phyloP scores from a whole-genome alignment of 2,888 invertebrate species.

The Oeneis ivallda region DNA sequence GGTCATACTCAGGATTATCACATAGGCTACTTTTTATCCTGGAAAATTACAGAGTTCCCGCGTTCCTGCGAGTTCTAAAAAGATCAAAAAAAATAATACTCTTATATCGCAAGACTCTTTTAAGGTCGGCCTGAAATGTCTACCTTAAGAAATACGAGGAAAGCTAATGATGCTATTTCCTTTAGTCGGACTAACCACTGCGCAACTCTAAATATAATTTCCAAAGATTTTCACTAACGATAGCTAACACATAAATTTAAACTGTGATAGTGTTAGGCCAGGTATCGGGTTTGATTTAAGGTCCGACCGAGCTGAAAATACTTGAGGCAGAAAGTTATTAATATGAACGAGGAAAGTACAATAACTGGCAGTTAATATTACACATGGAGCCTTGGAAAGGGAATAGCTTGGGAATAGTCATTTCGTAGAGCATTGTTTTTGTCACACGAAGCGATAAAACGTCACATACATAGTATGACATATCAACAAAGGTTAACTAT shows the following conservation, averaged over 20 bases:
- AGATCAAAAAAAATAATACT: too few species aligned
- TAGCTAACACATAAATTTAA: conserved; percentile 76
- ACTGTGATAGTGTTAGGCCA: conserved; percentile 67
- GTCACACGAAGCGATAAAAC: too few species aligned
- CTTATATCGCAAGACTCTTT: too few species aligned
- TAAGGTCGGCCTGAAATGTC: conserved; percentile 66
- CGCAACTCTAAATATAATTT: conserved; percentile 76
- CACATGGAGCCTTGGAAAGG: too few species aligned
- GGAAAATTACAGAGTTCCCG: too few species aligned
- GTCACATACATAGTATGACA: too few species aligned
- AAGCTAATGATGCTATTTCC: conserved; percentile 78
- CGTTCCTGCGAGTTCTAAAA: too few species aligned
- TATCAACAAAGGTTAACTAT: too few species aligned
- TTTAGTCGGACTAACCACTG: conserved; percentile 54
- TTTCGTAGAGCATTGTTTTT: too few species aligned
- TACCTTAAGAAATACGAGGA: conserved; percentile 70
- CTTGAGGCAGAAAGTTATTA: background rate
- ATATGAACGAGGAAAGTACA: background rate
- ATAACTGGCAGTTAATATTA: background rate
- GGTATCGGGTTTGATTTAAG: conserved; percentile 67
- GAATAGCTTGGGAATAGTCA: too few species aligned
- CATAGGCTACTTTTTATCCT: too few species aligned
- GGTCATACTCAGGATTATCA: too few species aligned
- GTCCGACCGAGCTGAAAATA: conserved; percentile 55
- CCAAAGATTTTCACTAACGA: conserved; percentile 68